Evolutionary conservation across 2,797 vertebrate species (phyloP).

Genomic region (Girardinus metallicus): DNA sequence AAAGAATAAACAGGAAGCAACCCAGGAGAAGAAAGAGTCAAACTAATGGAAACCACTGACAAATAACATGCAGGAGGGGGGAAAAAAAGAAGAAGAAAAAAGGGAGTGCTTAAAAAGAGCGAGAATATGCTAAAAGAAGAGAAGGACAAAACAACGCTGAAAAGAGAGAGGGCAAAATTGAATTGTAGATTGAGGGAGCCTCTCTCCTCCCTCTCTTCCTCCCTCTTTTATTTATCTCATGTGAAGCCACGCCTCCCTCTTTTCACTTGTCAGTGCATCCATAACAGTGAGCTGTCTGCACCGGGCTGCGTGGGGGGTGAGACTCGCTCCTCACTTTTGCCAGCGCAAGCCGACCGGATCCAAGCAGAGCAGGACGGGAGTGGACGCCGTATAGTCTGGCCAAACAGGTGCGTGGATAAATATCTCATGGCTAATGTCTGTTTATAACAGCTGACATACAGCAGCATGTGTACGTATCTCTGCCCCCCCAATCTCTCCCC

Average conservation of each 20-base stretch:
- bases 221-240: slow-evolving; percentile 81
- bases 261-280: slow-evolving; percentile 85
- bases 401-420: slow-evolving; percentile 69
- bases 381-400: slow-evolving; percentile 46
- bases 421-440: slow-evolving; percentile 16
- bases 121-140: slow-evolving; percentile 42
- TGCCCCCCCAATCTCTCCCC: slow-evolving; percentile 1
- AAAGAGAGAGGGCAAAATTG: slow-evolving; percentile 69
- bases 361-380: slow-evolving; percentile 55
- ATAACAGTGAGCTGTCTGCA: slow-evolving; percentile 82
- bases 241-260: slow-evolving; percentile 80
- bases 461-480: slow-evolving; percentile 32
- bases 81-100: slow-evolving; percentile 18
- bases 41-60: slow-evolving; percentile 30
- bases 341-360: slow-evolving; percentile 57
- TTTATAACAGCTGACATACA: slow-evolving; percentile 41
- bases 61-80: slow-evolving; percentile 13
- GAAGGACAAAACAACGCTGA: slow-evolving; percentile 37
- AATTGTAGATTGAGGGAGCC: slow-evolving; percentile 83
- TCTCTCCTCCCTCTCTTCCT: slow-evolving; percentile 74
- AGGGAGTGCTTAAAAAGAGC: slow-evolving; percentile 14
- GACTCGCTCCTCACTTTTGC: slow-evolving; percentile 68
- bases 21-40: slow-evolving; percentile 24
- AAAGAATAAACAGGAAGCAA: slow-evolving; percentile 42
- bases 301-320: slow-evolving; percentile 73